Evolutionary conservation across 2,113 vertebrate species (phyloP).

Genomic region (Megalops atlanticus): DNA sequence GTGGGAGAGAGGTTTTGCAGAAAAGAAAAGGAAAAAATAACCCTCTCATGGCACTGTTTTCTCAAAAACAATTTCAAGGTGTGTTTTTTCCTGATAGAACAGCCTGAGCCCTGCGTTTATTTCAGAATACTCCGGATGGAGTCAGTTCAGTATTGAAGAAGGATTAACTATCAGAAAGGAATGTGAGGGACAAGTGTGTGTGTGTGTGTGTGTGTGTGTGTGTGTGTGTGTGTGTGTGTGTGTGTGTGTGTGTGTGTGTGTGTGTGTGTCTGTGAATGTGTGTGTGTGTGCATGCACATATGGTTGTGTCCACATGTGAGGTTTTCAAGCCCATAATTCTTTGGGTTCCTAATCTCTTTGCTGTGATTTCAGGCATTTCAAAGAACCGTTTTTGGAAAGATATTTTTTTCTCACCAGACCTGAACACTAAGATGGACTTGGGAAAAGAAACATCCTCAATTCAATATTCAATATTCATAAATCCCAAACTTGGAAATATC

Average conservation of each 20-base stretch:
- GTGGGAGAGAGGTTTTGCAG: background rate
- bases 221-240: background rate
- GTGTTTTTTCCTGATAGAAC: too few species aligned
- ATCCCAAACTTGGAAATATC: background rate
- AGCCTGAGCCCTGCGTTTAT: background rate
- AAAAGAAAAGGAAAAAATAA: background rate
- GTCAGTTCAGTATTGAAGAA: background rate
- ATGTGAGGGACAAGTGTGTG: background rate
- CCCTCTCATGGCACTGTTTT: background rate
- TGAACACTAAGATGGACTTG: too few species aligned
- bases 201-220: background rate
- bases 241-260: background rate
- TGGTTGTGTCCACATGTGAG: constrained; percentile 4
- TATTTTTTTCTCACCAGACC: too few species aligned
- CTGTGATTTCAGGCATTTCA: background rate
- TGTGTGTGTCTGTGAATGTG: too few species aligned
- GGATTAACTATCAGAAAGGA: background rate
- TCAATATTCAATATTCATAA: background rate
- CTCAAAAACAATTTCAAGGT: background rate
- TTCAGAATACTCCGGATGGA: too few species aligned
- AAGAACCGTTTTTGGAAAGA: too few species aligned
- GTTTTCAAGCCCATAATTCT: constrained; percentile 15
- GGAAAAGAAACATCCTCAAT: background rate
- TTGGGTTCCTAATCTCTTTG: background rate
- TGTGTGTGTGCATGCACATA: background rate